Evolutionary conservation across 2,113 vertebrate species (phyloP), one percentile per base, ranked within the genome.

Genomic region (Apteryx mantelli): DNA sequence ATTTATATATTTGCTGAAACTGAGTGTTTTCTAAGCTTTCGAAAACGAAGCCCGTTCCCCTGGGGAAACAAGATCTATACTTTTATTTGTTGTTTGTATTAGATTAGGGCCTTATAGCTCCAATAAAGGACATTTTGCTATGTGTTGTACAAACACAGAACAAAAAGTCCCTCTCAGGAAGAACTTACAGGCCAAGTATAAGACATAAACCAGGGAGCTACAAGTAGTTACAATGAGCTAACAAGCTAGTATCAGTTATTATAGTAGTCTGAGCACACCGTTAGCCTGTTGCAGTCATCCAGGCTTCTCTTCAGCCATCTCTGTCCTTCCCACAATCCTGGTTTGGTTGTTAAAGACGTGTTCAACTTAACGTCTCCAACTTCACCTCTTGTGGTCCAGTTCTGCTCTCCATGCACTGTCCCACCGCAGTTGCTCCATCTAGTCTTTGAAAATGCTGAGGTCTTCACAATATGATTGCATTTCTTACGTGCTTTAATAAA

Each of bases 1-100:
- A 86, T 93, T 95, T 82, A 91, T 83, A 76, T 6, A 38, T 93
- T 88, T 88, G 79, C 52, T 93, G 93, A 94, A 97, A 86, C 42
- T 32, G 70, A 65, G 36, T 0, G 1, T 58, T 68, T 95, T 77
- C 76, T 80, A 88, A 83, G 38, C 89, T 94, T 95, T 94, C 90
- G 89, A 88, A 94, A 96, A 46, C 73, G 70, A 78, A 90, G 42
- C 8, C 40, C 42, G 3, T 81, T 89, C 65, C 18, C 56, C 78
- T 42, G 52, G 75, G 68, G 77, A 91, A 95, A 83, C 3, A 66
- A 21, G 0, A 0, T n/a, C 85, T 88, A 70, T 84, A 88, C 32
- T 96, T 84, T 34, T 81, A 81, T 83, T 95, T 92, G 74, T 60
- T 92, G 42, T 78, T 86, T 88, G 30, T 76, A 68, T 84, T 92